Conservation (phyloP, 2,888 invertebrate species). For the Agrotis segetum region DNA sequence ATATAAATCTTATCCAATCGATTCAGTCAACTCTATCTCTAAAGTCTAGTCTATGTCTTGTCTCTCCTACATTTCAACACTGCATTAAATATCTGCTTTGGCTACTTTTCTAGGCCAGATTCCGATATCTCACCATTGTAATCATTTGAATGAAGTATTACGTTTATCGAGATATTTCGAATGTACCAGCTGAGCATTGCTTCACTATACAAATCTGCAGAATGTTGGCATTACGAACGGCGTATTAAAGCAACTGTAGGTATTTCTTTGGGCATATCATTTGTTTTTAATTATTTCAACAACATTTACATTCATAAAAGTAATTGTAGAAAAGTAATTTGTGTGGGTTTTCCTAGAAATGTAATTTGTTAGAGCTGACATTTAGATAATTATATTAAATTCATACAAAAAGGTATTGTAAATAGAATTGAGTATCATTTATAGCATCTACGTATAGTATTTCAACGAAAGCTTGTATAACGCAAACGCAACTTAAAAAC, state of each 20-base stretch:
- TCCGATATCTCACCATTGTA: neutral
- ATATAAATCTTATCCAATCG: neutral
- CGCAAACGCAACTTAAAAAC: too few relatives aligned
- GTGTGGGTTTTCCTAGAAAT: neutral
- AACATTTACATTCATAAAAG: neutral
- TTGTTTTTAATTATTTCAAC: conserved; percentile 1
- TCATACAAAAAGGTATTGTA: neutral
- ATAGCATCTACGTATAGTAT: neutral
- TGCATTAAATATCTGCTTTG: neutral
- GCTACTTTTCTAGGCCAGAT: neutral
- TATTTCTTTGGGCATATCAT: too few relatives aligned
- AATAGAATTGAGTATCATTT: neutral
- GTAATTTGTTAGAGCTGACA: neutral
- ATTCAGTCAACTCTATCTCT: neutral
- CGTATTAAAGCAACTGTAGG: too few relatives aligned
- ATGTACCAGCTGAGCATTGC: neutral
- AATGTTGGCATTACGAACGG: neutral
- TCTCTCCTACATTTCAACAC: neutral
- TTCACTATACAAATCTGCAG: neutral
- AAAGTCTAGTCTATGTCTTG: neutral
- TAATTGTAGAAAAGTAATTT: conserved; percentile 2
- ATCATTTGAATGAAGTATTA: neutral
- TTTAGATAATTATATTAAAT: neutral
- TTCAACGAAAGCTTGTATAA: neutral
- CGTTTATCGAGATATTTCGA: neutral